Percentiles rank a stretch among this genome's conserved stretches.
Evolutionary conservation across 1,140 invertebrate genomes (phyloP).

Genomic region (Penaeus chinensis): DNA sequence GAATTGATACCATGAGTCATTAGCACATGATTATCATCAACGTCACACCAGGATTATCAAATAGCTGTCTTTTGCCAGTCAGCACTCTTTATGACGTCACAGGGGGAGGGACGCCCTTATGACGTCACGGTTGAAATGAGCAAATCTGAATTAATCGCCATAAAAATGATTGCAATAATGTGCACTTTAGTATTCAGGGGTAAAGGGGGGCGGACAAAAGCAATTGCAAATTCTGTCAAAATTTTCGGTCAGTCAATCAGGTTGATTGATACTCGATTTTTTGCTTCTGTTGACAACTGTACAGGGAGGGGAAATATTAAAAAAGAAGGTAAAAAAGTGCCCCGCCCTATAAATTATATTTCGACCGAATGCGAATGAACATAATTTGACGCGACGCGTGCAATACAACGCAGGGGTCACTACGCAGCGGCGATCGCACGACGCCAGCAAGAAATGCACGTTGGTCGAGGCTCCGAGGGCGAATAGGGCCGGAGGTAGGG

Average conservation of each 20-base stretch:
- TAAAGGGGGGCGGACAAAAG: conserved; percentile 38
- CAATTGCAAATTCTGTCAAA: conserved; percentile 61
- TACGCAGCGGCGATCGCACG: too few relatives aligned
- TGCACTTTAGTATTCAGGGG: conserved; percentile 26
- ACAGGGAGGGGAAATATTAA: conserved; percentile 26
- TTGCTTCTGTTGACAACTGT: conserved; percentile 54
- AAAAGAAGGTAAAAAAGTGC: conserved; percentile 9
- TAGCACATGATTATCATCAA: too few relatives aligned
- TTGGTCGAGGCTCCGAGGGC: too few relatives aligned
- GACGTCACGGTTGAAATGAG: conserved; percentile 52
- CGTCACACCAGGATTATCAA: too few relatives aligned
- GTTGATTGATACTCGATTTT: conserved; percentile 59
- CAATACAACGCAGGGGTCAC: too few relatives aligned
- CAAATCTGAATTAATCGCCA: conserved; percentile 55
- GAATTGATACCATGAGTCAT: too few relatives aligned
- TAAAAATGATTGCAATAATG: conserved; percentile 57
- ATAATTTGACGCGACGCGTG: too few relatives aligned
- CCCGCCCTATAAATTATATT: conserved; percentile 48
- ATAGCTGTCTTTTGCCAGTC: too few relatives aligned
- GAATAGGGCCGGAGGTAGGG: too few relatives aligned
- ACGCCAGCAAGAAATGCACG: too few relatives aligned
- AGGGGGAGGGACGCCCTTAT: conserved; percentile 28
- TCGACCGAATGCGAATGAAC: conserved; percentile 11
- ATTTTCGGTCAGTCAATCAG: conserved; percentile 56
- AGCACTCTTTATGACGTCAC: conserved; percentile 20